Base-by-base conservation (phyloP, 2,113 vertebrate species). In the Scomber japonicus region DNA sequence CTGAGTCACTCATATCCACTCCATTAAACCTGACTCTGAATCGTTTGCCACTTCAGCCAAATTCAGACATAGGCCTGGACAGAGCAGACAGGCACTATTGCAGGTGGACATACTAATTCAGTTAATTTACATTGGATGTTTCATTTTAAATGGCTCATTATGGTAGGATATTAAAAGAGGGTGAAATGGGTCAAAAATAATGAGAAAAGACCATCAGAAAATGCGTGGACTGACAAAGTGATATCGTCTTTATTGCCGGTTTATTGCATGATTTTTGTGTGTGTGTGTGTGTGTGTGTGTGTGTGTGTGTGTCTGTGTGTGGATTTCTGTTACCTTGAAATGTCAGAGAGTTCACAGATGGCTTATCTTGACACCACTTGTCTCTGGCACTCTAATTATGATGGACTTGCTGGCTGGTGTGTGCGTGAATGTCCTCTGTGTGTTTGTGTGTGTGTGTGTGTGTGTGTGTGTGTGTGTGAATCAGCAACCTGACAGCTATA, bases 11-110 rank as follows among this genome's bases (percentile, higher is more conserved):
- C 69, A 61, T 76, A 85, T 81, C 66, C 88, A 90, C 88, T 91
- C 87, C 89, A 91, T 93, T 92, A 92, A 88, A 92, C 79, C 62
- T 66, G 77, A 84, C 79, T 88, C 71, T 57, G 83, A 84, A 89
- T 84, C 88, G 89, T 89, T 86, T 81, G 45, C 88, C 80, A 83
- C 83, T 89, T 89, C 84, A 85, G 71, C 72, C 74, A 79, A 79
- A 84, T 19, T 24, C 62, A 75, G 85, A 90, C 80, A 81, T 30
- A 11, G 55, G 63, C 54, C 75, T 56, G 80, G 88, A 83, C 76
- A 24, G 84, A 48, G 11, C 60, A 67, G 90, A 83, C 75, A 60
- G 71, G 79, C 45, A 27, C 78, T 7, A 73, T 82, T 71, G 78
- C 79, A 89, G 87, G 88, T 88, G 85, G 72, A 86, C 72, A 90